These are phyloP conservation scores for Aphodius granarius DNA, from an alignment of 2,888 invertebrate species.

Conservation along the genomic window DNA sequence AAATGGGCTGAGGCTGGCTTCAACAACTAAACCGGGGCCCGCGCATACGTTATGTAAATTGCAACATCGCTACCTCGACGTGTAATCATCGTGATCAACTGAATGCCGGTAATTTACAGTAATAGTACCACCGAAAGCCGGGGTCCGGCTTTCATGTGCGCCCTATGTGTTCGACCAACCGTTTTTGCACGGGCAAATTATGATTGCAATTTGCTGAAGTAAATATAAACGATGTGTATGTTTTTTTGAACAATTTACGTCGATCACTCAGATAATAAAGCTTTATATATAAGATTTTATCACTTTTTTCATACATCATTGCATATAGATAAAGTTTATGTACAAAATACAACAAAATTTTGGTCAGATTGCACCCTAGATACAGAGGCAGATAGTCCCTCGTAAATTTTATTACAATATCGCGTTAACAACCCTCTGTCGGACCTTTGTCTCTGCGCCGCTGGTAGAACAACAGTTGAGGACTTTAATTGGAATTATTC, in stretches of 20 bases:
- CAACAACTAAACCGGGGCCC: neutral
- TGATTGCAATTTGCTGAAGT: neutral
- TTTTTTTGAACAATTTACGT: too few species aligned
- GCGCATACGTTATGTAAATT: slow-evolving; percentile 11
- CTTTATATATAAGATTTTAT: too few species aligned
- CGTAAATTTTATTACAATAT: neutral
- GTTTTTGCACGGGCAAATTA: neutral
- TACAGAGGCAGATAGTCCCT: neutral
- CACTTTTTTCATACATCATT: too few species aligned
- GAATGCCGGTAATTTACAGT: slow-evolving; percentile 10
- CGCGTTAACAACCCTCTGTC: neutral
- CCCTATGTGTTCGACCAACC: neutral
- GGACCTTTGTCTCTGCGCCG: neutral
- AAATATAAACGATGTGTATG: neutral
- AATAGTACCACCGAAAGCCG: too few species aligned
- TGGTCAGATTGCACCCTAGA: neutral
- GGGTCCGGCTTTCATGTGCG: neutral
- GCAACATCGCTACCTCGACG: slow-evolving; percentile 10
- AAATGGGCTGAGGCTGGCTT: neutral
- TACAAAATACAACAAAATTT: too few species aligned
- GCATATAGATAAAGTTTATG: too few species aligned
- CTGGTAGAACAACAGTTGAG: neutral
- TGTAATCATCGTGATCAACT: slow-evolving; percentile 14
- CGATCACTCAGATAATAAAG: too few species aligned
- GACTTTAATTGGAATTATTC: slow-evolving; percentile 11